Percentiles rank a stretch among this genome's conserved stretches.
Evolutionary conservation across 2,113 vertebrate genomes (phyloP).

Genomic region (Microcebus griseorufus): DNA sequence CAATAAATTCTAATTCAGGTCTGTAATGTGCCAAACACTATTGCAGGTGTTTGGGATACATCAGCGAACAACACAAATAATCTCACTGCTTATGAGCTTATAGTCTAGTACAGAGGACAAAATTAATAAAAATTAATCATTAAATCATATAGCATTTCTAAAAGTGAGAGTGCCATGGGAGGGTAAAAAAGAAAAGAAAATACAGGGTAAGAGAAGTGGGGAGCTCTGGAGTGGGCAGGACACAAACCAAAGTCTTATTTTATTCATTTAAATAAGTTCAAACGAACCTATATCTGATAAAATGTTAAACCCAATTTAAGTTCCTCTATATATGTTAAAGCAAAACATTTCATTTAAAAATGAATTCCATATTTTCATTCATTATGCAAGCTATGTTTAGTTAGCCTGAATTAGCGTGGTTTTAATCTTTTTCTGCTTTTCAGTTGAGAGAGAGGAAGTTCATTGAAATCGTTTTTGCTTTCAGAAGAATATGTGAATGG

Average conservation of each 20-base stretch:
- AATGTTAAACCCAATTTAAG: neutral
- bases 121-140: neutral
- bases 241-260: neutral
- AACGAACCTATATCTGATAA: neutral
- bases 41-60: neutral
- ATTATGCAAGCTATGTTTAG: neutral
- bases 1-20: neutral
- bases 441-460: slow-evolving; percentile 5
- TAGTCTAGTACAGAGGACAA: neutral
- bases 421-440: slow-evolving; percentile 14
- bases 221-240: neutral
- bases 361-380: neutral
- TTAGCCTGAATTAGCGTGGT: neutral
- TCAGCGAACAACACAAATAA: neutral
- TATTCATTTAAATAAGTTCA: neutral
- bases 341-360: slow-evolving; percentile 4
- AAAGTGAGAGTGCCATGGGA: neutral
- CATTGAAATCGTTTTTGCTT: neutral
- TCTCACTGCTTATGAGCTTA: neutral
- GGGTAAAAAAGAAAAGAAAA: neutral
- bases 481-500: neutral
- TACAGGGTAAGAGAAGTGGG: neutral
- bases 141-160: neutral
- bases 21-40: neutral
- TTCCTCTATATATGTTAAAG: neutral